Conservation (phyloP, 1,140 invertebrate genomes). For the Psix sp. region DNA sequence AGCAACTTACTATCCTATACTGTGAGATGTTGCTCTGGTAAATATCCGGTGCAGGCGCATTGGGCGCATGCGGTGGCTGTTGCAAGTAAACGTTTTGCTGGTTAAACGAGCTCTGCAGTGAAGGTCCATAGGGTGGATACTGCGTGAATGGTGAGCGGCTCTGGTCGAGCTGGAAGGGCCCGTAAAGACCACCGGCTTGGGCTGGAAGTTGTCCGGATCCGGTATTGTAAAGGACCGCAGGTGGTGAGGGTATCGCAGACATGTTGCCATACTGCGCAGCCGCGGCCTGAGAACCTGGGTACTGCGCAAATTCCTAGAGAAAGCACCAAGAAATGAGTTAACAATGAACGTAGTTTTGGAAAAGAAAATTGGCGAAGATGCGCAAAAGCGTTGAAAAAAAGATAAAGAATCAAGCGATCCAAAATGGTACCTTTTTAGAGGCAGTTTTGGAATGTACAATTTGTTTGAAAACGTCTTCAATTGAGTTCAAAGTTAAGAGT, state of each 20-base stretch:
- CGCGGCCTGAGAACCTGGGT: constrained; percentile 74
- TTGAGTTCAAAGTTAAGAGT: neutral
- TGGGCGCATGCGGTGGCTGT: constrained; percentile 77
- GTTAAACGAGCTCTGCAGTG: constrained; percentile 80
- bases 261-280: constrained; percentile 84
- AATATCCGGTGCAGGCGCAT: constrained; percentile 84
- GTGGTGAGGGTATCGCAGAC: constrained; percentile 89
- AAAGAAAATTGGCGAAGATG: neutral
- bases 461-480: constrained; percentile 35
- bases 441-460: constrained; percentile 35
- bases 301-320: constrained; percentile 73
- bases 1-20: constrained; percentile 82
- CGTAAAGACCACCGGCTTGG: constrained; percentile 86
- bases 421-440: constrained; percentile 8
- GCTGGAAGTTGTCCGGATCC: constrained; percentile 84
- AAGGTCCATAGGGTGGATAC: constrained; percentile 80
- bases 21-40: constrained; percentile 87
- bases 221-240: constrained; percentile 86
- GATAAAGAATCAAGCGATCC: neutral
- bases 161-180: constrained; percentile 82
- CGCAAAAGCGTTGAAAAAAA: constrained; percentile 3
- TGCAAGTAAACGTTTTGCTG: constrained; percentile 83
- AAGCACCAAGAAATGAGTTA: constrained; percentile 10
- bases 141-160: constrained; percentile 82
- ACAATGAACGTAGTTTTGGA: neutral